These are phyloP conservation scores for Kryphioiulus occultus DNA, from an alignment of 2,888 invertebrate species.

Conservation along the genomic window DNA sequence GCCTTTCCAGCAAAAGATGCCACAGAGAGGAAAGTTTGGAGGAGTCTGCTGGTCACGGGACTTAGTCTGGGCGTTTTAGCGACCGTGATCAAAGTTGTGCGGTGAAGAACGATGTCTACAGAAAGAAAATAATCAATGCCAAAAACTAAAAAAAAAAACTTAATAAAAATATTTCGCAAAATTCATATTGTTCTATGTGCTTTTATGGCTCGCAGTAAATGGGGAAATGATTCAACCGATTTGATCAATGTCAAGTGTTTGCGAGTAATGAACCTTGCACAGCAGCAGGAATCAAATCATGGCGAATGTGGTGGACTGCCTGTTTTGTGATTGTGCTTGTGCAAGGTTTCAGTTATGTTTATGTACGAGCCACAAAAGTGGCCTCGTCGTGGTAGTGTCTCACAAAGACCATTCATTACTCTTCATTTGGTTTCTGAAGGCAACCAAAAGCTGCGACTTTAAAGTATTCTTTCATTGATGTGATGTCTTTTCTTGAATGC, in stretches of 20 bases:
- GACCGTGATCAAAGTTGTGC: conserved; percentile 33
- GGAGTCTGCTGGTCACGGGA: conserved; percentile 35
- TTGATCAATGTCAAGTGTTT: background rate
- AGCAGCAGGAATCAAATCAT: background rate
- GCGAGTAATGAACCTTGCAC: background rate
- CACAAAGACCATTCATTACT: too few relatives aligned
- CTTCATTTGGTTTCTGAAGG: too few relatives aligned
- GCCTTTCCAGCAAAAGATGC: background rate
- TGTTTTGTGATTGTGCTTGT: background rate
- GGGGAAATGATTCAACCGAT: background rate
- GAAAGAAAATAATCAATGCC: background rate
- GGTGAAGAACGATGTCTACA: background rate
- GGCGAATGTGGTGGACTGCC: background rate
- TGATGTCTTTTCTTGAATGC: too few relatives aligned
- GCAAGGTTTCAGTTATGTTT: background rate
- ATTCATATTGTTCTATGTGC: background rate
- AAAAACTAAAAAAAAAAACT: background rate
- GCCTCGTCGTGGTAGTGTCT: too few relatives aligned
- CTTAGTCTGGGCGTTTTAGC: conserved; percentile 45
- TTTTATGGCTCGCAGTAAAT: background rate
- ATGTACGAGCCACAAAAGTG: too few relatives aligned
- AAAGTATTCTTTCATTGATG: too few relatives aligned
- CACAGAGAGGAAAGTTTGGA: conserved; percentile 19
- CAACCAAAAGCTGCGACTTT: too few relatives aligned
- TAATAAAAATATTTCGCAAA: too few relatives aligned